Base-by-base conservation (phyloP, 64 coral and sea anemone species). In the Montipora sp. region DNA sequence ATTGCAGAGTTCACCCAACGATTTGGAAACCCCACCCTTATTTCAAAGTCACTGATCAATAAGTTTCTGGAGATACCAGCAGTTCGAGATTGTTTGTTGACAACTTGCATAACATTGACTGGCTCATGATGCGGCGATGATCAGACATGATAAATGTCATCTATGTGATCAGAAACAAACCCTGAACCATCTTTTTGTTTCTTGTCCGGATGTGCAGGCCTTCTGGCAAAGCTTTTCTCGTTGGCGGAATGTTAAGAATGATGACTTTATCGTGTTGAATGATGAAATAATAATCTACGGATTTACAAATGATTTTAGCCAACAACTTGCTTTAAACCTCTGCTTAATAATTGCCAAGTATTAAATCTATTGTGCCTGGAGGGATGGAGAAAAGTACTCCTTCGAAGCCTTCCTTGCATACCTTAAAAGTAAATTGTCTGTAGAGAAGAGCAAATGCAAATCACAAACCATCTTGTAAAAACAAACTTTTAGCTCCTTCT, bases 151-250 rank as follows among this genome's bases (percentile, higher is more conserved):
- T 0, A 8, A 44, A 24, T 75, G 24, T 24, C 15, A 44, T 10
- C 51, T 89, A 14, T 89, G 70, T 47, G 48, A 76, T 36, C 47
- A 74, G 3, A 88, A 36, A 16, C 72, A 77, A 88, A 88, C 51
- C 23, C 5, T 89, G 53, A 57, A 89, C 27, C 75, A 61, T 16
- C 87, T 77, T 46, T 58, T 58, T 58, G 87, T 61, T 47, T 20
- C 53, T 16, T 76, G 57, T 7, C 3, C 47, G 1, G 1, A 14
- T n/a, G 83, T 85, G 16, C 59, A 70, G 21, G 46, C 15, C 1
- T 85, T 85, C 12, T 85, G 60, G 2, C 4, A 46, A 5, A 7
- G 5, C 5, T 89, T 74, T 89, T 3, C 49, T 60, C 46, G 1
- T 14, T 77, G 57, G 48, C 58, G 87, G 48, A 88, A 58, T 15